phyloP scores from a whole-genome alignment of 2,888 invertebrate species.

The Nezara viridula region DNA sequence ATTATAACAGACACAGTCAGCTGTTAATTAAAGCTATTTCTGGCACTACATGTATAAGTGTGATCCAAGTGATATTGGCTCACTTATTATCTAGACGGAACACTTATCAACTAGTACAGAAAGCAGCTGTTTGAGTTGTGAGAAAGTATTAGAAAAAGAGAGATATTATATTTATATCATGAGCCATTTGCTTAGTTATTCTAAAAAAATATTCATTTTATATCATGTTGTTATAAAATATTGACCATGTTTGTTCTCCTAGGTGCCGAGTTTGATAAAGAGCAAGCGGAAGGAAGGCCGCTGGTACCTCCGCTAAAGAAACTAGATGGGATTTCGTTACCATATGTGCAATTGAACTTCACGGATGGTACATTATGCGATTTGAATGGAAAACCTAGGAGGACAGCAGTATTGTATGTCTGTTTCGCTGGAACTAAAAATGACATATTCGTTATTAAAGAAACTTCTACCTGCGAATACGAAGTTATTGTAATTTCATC shows the following conservation, averaged over 20 bases:
- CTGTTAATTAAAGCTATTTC: too few relatives aligned
- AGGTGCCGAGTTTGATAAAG: constrained; percentile 66
- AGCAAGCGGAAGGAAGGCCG: constrained; percentile 62
- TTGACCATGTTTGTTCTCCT: constrained; percentile 61
- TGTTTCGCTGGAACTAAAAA: constrained; percentile 91
- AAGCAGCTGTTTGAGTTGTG: too few relatives aligned
- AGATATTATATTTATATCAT: too few relatives aligned
- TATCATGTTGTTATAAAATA: too few relatives aligned
- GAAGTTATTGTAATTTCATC: constrained; percentile 92
- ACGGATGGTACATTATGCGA: constrained; percentile 93
- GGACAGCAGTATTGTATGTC: constrained; percentile 87
- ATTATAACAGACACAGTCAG: too few relatives aligned
- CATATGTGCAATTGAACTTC: constrained; percentile 90
- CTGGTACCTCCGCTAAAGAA: constrained; percentile 70
- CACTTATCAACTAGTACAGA: too few relatives aligned
- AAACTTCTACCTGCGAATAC: constrained; percentile 94
- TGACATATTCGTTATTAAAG: constrained; percentile 93
- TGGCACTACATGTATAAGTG: too few relatives aligned
- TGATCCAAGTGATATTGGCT: too few relatives aligned
- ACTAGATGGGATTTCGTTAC: constrained; percentile 89
- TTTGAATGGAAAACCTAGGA: constrained; percentile 85
- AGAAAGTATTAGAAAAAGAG: too few relatives aligned
- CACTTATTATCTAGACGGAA: too few relatives aligned
- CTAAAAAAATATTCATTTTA: too few relatives aligned
- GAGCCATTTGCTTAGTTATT: too few relatives aligned